Percentiles rank a stretch among this genome's conserved stretches.
Evolutionary conservation across 1,140 invertebrate genomes (phyloP).

Genomic region (Phortica variegata): DNA sequence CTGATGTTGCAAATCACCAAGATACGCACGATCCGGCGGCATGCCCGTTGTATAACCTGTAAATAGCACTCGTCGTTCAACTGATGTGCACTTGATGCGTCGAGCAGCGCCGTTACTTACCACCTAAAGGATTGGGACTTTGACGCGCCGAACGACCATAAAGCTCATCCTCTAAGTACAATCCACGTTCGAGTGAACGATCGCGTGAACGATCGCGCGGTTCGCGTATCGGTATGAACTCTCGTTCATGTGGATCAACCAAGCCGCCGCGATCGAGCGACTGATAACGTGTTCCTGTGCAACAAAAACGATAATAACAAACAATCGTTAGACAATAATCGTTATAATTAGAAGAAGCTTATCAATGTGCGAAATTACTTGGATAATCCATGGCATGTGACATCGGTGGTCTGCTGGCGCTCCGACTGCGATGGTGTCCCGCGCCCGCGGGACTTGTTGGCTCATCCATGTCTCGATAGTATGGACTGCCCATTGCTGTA

Average conservation of each 20-base stretch:
- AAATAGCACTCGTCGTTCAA: neutral
- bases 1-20: conserved; percentile 92
- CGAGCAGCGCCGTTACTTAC: no score
- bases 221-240: conserved; percentile 79
- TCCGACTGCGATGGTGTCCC: conserved; percentile 65
- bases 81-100: neutral
- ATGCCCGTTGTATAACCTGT: conserved; percentile 48
- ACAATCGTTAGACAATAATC: no score
- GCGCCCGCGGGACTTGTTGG: conserved; percentile 71
- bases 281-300: conserved; percentile 66
- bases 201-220: conserved; percentile 67
- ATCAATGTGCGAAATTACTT: conserved; percentile 52
- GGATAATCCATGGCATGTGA: conserved; percentile 59
- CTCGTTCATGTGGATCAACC: conserved; percentile 67
- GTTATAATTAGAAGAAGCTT: no score
- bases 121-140: conserved; percentile 64
- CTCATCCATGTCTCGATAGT: conserved; percentile 74
- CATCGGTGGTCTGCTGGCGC: conserved; percentile 62
- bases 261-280: conserved; percentile 72
- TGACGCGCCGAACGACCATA: conserved; percentile 75
- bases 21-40: conserved; percentile 63
- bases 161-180: conserved; percentile 74
- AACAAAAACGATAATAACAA: no score
- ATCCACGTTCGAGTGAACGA: conserved; percentile 65
- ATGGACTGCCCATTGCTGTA: conserved; percentile 64